phyloP scores from a whole-genome alignment of 2,888 invertebrate species.

The Thysanoteuthis rhombus region DNA sequence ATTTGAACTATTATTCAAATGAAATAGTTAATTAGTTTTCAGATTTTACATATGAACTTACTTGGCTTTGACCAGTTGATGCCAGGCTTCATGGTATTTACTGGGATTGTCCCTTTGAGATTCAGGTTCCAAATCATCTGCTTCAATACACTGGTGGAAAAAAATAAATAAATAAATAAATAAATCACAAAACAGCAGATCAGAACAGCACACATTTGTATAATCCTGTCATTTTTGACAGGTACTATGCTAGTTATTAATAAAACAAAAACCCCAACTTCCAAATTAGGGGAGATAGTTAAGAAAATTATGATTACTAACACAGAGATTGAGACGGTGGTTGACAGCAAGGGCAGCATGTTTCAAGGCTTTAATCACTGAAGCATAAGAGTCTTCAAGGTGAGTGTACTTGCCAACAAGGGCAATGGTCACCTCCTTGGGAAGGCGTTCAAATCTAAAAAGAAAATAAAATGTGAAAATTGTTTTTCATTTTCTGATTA shows the following conservation, averaged over 20 bases:
- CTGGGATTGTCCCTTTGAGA: conserved; percentile 81
- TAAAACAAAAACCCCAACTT: too few species aligned
- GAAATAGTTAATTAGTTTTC: too few species aligned
- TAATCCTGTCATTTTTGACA: too few species aligned
- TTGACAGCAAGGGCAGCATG: conserved; percentile 90
- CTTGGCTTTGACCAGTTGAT: conserved; percentile 79
- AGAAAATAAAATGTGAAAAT: background rate
- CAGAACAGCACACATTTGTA: background rate
- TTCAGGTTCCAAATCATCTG: conserved; percentile 84
- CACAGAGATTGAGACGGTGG: conserved; percentile 82
- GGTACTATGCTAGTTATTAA: too few species aligned
- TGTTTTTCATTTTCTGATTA: background rate
- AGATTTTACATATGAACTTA: conserved; percentile 40
- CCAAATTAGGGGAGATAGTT: background rate
- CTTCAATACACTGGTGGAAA: conserved; percentile 81
- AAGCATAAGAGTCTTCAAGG: conserved; percentile 94
- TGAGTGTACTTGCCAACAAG: conserved; percentile 97
- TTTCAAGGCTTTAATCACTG: conserved; percentile 91
- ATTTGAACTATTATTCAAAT: too few species aligned
- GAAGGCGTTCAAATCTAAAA: conserved; percentile 80
- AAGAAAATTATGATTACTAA: conserved; percentile 54
- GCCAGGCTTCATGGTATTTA: conserved; percentile 92
- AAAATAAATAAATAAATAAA: too few species aligned
- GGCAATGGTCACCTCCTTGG: conserved; percentile 87
- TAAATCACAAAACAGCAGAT: background rate